Evolutionary conservation across 2,797 vertebrate genomes (phyloP), one percentile per base, ranked within the genome.

Genomic region (Malacoctenus gilli): DNA sequence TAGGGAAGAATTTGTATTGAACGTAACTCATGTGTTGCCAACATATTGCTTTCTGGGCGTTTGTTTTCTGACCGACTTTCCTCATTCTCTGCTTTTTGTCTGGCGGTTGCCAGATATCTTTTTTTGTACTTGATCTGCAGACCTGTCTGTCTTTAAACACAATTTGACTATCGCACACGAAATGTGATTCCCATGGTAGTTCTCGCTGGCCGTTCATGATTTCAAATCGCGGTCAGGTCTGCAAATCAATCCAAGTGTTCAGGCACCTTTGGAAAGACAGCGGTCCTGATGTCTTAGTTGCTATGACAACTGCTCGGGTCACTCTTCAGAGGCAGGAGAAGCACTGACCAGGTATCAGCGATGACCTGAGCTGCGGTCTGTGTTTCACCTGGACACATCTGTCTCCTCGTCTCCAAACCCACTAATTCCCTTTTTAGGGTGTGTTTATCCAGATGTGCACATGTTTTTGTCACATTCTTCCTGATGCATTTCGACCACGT

Each of bases 291-390:
- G 40, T 14, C 8, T 41, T 37, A 28, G 59, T 61, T 61, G 28
- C 44, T 46, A 30, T 61, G 51, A 50, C 58, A 44, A 51, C 58
- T 20, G 13, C 20, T 60, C 20, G 31, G 61, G 15, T 16, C 16
- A 42, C 15, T 34, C 41, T 43, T 43, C 15, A 34, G n/a, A 57
- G n/a, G n/a, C n/a, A 56, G 14, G 43, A 38, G 39, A 21, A 56
- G 35, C 36, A 31, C 31, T 61, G 20, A 43, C 5, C 19, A 28
- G 4, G n/a, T 47, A 5, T 61, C 34, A 3, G 40, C 39, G 6
- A 52, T 52, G 36, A 53, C 13, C 2, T 21, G 21, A 12, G 13
- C 40, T 13, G 0, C 25, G 39, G 12, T 64, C 41, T 20, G 21
- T 44, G 7, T 43, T 40, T 49, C 11, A 8, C 8, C 37, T 47